Percentiles rank a stretch among this genome's conserved stretches.
phyloP scores from a whole-genome alignment of 2,888 invertebrate species.

The Pseudolycoriella hygida region DNA sequence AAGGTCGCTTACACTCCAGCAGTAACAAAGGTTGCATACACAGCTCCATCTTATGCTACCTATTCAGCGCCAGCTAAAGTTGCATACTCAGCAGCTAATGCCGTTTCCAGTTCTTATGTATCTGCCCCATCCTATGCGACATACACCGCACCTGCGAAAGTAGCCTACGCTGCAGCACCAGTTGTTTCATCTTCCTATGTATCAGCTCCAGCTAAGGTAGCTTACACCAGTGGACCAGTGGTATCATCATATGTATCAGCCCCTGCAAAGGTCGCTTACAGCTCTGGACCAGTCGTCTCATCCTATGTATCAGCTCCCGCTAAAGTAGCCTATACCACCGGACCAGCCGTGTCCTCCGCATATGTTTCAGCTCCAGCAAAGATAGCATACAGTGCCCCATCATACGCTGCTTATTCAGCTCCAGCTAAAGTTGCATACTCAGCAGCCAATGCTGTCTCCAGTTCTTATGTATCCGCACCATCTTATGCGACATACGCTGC shows the following conservation, averaged over 20 bases:
- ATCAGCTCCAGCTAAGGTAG: conserved; percentile 10
- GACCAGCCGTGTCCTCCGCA: conserved; percentile 14
- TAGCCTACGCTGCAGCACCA: conserved; percentile 19
- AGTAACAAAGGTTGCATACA: conserved; percentile 6
- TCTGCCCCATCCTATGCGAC: conserved; percentile 8
- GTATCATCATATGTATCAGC: conserved; percentile 10
- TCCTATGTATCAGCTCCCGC: conserved; percentile 17
- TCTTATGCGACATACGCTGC: conserved; percentile 14
- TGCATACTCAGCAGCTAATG: neutral
- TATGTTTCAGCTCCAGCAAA: conserved; percentile 10
- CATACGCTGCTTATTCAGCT: neutral
- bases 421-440: neutral
- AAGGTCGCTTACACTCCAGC: neutral
- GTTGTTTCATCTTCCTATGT: conserved; percentile 20
- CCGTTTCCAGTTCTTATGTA: neutral
- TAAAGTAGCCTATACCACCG: conserved; percentile 11
- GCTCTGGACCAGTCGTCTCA: conserved; percentile 6
- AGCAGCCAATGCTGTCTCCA: neutral
- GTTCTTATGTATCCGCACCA: conserved; percentile 1
- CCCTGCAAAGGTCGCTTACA: conserved; percentile 24
- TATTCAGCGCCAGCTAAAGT: neutral
- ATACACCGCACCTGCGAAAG: conserved; percentile 18
- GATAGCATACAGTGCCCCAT: neutral
- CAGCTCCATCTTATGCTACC: neutral
- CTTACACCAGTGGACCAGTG: conserved; percentile 8